Evolutionary conservation across 2,888 invertebrate genomes (phyloP).

Genomic region (Busseola fusca): DNA sequence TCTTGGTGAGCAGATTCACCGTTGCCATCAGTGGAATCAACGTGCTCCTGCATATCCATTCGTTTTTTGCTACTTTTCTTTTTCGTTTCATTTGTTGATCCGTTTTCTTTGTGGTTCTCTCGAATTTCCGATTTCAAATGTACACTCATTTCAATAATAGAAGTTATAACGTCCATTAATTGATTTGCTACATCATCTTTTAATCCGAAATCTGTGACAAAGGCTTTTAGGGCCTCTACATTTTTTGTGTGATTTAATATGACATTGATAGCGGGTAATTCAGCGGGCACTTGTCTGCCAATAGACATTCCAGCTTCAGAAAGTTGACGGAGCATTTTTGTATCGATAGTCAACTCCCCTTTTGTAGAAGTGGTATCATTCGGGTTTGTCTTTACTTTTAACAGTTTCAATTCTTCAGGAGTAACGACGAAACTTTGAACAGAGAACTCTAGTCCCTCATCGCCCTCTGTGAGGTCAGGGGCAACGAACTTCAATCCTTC

Average conservation of each 20-base stretch:
- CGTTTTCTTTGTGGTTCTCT: constrained; percentile 72
- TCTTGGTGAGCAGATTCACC: constrained; percentile 82
- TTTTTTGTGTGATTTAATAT: constrained; percentile 86
- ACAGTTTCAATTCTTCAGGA: constrained; percentile 85
- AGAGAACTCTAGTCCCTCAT: constrained; percentile 91
- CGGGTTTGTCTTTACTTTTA: constrained; percentile 87
- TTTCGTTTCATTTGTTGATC: constrained; percentile 70
- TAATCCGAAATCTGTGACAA: constrained; percentile 85
- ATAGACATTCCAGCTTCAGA: constrained; percentile 92
- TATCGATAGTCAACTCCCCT: constrained; percentile 90
- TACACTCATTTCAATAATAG: constrained; percentile 87
- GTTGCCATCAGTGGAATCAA: constrained; percentile 67
- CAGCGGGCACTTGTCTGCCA: constrained; percentile 90
- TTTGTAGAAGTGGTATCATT: constrained; percentile 87
- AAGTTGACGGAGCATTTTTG: constrained; percentile 90
- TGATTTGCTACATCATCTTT: constrained; percentile 88
- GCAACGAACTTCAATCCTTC: constrained; percentile 92
- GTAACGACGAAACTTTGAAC: constrained; percentile 91
- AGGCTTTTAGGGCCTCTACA: constrained; percentile 85
- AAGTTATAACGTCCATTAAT: constrained; percentile 85
- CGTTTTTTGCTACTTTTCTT: constrained; percentile 78
- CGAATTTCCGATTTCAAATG: constrained; percentile 84
- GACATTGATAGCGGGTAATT: constrained; percentile 90
- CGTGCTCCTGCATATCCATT: constrained; percentile 67
- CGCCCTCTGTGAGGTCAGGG: constrained; percentile 91